These are phyloP conservation scores for Elephas maximus DNA, from an alignment of 2,113 vertebrate genomes.

Conservation along the genomic window DNA sequence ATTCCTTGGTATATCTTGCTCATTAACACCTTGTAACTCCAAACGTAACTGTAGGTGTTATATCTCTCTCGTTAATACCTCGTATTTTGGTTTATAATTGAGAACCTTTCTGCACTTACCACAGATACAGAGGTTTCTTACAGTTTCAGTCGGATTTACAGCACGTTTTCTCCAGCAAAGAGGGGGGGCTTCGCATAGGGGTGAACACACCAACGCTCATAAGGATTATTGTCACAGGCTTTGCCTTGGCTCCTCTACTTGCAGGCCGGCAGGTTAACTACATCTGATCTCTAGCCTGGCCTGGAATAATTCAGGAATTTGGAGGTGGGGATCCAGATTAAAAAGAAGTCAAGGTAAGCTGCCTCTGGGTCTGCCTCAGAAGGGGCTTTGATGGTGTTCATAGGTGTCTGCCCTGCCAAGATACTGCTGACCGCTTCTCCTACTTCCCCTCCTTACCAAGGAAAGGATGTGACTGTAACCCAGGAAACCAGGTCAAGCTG, in stretches of 20 bases:
- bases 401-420: neutral
- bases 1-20: slow-evolving; percentile 58
- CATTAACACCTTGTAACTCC: slow-evolving; percentile 72
- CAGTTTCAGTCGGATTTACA: neutral
- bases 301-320: neutral
- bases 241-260: neutral
- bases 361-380: neutral
- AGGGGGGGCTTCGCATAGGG: neutral
- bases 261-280: neutral
- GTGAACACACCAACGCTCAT: neutral
- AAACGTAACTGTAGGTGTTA: slow-evolving; percentile 47
- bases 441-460: neutral
- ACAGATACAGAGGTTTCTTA: neutral
- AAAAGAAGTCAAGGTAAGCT: neutral
- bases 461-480: neutral
- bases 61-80: slow-evolving; percentile 62
- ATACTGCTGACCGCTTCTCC: neutral
- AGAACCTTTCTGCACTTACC: slow-evolving; percentile 54
- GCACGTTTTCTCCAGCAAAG: neutral
- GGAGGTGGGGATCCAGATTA: neutral
- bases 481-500: neutral
- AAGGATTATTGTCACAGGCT: neutral
- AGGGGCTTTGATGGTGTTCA: neutral
- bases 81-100: slow-evolving; percentile 40
- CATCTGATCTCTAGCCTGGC: neutral